Conservation (phyloP, 2,888 invertebrate species). For the Cantharis flavilabris region DNA sequence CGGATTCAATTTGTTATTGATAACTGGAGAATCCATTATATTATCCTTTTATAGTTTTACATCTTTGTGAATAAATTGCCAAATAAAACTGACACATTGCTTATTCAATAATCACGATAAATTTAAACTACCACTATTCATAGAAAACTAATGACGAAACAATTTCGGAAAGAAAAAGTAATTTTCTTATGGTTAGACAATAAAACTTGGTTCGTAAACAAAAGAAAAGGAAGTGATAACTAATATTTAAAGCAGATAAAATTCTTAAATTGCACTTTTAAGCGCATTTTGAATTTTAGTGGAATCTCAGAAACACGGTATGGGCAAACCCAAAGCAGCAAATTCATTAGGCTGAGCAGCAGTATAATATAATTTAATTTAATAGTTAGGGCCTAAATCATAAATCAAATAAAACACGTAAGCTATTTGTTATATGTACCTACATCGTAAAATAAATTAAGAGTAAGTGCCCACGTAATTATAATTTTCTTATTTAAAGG, state of each 20-base stretch:
- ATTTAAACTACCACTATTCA: neutral
- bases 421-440: neutral
- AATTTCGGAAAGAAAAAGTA: neutral
- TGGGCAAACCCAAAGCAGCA: neutral
- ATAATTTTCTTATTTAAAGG: no score
- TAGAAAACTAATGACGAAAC: neutral
- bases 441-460: neutral
- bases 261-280: conserved; percentile 2
- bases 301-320: neutral
- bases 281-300: conserved; percentile 1
- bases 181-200: neutral
- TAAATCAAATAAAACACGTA: neutral
- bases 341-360: conserved; percentile 9
- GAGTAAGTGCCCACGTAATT: neutral
- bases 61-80: neutral
- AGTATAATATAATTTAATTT: conserved; percentile 2
- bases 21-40: neutral
- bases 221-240: neutral
- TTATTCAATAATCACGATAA: neutral
- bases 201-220: neutral
- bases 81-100: neutral
- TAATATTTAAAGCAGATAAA: conserved; percentile 1
- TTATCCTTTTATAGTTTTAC: neutral
- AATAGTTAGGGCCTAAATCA: conserved; percentile 8
- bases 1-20: neutral